phyloP scores from a whole-genome alignment of 1,140 invertebrate species.

The Danaus plexippus region DNA sequence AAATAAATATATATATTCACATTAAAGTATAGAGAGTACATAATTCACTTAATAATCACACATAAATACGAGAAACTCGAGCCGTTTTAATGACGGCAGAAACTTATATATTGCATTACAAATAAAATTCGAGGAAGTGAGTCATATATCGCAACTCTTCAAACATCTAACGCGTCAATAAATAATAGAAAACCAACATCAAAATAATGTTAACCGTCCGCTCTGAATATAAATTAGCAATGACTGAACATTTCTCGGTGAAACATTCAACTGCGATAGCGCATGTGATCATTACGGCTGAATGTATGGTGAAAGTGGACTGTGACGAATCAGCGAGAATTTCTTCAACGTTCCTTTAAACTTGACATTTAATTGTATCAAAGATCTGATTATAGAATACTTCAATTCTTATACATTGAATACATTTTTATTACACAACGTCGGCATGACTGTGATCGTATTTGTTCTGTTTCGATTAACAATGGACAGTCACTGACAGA shows the following conservation, averaged over 20 bases:
- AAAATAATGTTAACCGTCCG: too few relatives aligned
- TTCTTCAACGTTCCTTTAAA: slow-evolving; percentile 22
- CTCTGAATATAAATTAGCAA: slow-evolving; percentile 11
- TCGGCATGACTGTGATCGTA: too few relatives aligned
- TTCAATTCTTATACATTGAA: background rate
- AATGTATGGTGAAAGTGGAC: slow-evolving; percentile 23
- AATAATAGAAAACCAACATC: too few relatives aligned
- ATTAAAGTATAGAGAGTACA: too few relatives aligned
- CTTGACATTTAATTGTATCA: slow-evolving; percentile 3
- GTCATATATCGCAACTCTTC: slow-evolving; percentile 8
- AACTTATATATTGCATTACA: slow-evolving; percentile 22
- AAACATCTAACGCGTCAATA: too few relatives aligned
- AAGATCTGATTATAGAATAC: background rate
- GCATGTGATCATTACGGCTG: slow-evolving; percentile 27
- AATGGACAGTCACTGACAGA: slow-evolving; percentile 10
- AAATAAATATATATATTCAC: too few relatives aligned
- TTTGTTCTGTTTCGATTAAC: background rate
- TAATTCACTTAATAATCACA: too few relatives aligned
- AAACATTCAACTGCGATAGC: slow-evolving; percentile 18
- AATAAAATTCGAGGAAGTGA: slow-evolving; percentile 20
- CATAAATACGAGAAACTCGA: too few relatives aligned
- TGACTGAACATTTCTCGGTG: slow-evolving; percentile 11
- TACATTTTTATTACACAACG: too few relatives aligned
- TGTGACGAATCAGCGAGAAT: slow-evolving; percentile 13
- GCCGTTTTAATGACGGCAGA: slow-evolving; percentile 18